These are phyloP conservation scores for Neodiprion virginianus DNA, from an alignment of 1,140 invertebrate species.

Conservation along the genomic window DNA sequence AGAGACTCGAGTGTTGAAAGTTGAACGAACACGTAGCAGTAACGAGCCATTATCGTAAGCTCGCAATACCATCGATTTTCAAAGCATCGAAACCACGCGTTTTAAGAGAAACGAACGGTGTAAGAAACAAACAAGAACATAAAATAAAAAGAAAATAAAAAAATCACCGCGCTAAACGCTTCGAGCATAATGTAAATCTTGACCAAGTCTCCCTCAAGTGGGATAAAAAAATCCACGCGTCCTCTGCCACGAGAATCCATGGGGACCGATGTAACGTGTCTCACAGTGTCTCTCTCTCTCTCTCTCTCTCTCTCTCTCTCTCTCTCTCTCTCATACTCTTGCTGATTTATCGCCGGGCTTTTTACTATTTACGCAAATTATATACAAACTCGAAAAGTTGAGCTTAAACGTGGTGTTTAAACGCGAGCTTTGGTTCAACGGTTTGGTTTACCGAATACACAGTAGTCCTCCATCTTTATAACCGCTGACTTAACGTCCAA, in stretches of 20 bases:
- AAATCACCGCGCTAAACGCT: not conserved
- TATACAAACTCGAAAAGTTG: not conserved
- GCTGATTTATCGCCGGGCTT: not conserved
- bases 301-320: not conserved
- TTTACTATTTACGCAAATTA: not conserved
- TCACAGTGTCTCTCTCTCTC: not conserved
- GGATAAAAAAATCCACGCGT: not conserved
- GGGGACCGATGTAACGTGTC: not conserved
- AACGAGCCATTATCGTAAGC: not conserved
- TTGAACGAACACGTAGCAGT: not conserved
- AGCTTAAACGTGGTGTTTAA: not conserved
- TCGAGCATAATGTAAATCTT: slow-evolving; percentile 13
- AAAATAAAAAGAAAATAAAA: no score
- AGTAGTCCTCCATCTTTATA: no score
- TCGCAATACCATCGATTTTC: no score
- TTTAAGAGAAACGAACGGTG: no score
- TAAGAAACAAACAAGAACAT: no score
- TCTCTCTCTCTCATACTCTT: slow-evolving; percentile 10
- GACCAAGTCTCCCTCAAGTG: not conserved
- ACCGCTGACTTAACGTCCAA: no score
- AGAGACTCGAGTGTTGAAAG: not conserved
- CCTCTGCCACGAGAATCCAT: slow-evolving; percentile 7
- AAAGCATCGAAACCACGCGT: not conserved
- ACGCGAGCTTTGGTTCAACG: slow-evolving; percentile 4
- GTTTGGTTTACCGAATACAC: no score